Evolutionary conservation across 23 tunicate species (phyloP).

Genomic region (Halocynthia aurantium): DNA sequence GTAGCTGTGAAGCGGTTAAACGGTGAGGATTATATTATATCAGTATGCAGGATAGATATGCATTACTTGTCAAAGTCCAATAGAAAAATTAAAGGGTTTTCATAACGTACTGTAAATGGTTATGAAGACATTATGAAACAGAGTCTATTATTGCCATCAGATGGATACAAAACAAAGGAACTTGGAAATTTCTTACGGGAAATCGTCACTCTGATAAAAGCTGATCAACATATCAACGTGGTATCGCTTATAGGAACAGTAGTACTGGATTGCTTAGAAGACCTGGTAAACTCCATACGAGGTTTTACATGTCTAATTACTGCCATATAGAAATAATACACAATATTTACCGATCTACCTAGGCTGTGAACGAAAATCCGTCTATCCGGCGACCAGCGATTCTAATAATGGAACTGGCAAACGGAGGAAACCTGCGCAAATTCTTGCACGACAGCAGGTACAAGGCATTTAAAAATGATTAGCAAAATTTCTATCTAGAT

Average conservation of each 20-base stretch:
- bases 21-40: constrained; percentile 20
- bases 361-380: not conserved
- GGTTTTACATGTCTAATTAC: too few species aligned
- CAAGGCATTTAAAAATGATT: not conserved
- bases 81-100: too few species aligned
- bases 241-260: constrained; percentile 48
- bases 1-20: constrained; percentile 74
- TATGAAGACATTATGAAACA: too few species aligned
- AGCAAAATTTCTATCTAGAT: not conserved
- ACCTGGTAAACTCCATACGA: not conserved
- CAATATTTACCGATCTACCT: not conserved
- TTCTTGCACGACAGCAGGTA: constrained; percentile 22
- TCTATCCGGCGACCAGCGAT: constrained; percentile 24
- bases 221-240: constrained; percentile 54
- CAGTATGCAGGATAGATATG: not conserved
- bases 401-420: constrained; percentile 65
- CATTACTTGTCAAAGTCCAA: not conserved
- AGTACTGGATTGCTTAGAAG: constrained; percentile 50
- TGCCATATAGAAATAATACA: too few species aligned
- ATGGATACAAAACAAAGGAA: constrained; percentile 57
- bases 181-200: constrained; percentile 64
- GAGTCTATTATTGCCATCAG: constrained; percentile 19
- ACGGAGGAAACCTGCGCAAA: constrained; percentile 43
- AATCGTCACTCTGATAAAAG: constrained; percentile 54
- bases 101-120: too few species aligned